Base-by-base conservation (phyloP, 2,888 invertebrate genomes). In the Amblyjoppa proteus region DNA sequence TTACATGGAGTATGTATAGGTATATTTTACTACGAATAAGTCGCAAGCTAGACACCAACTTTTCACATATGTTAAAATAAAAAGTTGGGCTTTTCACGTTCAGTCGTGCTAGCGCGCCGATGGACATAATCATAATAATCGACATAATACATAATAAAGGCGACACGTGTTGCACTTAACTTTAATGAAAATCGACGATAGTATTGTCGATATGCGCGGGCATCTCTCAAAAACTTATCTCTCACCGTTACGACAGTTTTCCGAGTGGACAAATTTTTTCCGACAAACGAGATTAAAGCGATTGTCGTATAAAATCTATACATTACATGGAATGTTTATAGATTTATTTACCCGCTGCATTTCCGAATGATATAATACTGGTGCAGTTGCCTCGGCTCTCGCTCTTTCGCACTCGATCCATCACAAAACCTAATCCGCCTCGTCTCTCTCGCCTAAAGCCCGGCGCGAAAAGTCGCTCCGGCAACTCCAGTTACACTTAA, bases 321-420 rank as follows among this genome's bases (percentile, higher is more conserved):
- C 38, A 9, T 38, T 38, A 38, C 34, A 34, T 34, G 34, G 0
- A 38, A 38, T 38, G 7, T 38, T 7, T 38, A 38, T 38, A 6
- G 38, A 7, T 38, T 7, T 38, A 38, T 38, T 38, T 71, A 53
- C 13, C 9, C 5, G 34, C 20, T 73, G 25, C 56, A 73, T 25
- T 73, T 73, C 6, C 45, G 20, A 49, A 51, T 31, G 34, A 13
- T 68, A 20, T 38, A 73, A 73, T 64, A 13, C n/a, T 25, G 38
- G 20, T 34, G 71, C 53, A 58, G 53, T 71, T 71, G 38, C 20
- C 71, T 34, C 34, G 6, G 56, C 34, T 53, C 20, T 34, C 51
- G 31, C 31, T 51, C 70, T 53, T 51, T 71, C 34, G 71, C 71
- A 53, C 53, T 34, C 71, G 71, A 71, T 53, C 34, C 34, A 53